Conservation (phyloP, 2,797 vertebrate species). For the Tadarida brasiliensis region DNA sequence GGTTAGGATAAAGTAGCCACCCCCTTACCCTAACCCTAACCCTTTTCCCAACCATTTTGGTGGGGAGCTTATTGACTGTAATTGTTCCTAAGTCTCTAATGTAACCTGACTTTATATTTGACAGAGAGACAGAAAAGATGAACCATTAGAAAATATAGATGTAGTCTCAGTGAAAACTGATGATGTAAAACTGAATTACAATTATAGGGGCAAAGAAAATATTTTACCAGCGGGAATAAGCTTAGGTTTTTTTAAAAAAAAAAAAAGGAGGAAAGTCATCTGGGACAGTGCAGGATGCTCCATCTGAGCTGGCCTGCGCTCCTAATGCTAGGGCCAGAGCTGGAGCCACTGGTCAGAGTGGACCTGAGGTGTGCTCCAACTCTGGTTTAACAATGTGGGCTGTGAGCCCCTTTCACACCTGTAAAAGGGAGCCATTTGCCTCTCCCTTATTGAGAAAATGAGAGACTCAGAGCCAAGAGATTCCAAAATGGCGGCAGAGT, state of each 20-base stretch:
- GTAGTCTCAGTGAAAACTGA: neutral
- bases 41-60: neutral
- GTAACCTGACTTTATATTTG: neutral
- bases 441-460: neutral
- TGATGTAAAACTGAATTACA: neutral
- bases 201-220: slow-evolving; percentile 19
- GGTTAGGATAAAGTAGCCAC: neutral
- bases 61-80: neutral
- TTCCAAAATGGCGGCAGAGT: too few relatives aligned
- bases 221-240: neutral
- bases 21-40: rapidly evolving
- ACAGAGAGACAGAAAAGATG: neutral
- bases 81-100: slow-evolving; percentile 21
- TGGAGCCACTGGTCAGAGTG: neutral
- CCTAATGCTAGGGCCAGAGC: neutral
- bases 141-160: neutral
- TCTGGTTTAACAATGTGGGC: neutral
- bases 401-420: neutral
- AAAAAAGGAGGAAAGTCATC: neutral
- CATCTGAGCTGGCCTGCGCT: neutral
- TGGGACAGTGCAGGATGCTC: neutral
- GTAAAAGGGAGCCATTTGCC: neutral
- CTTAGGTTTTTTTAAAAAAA: neutral
- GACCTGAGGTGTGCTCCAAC: neutral
- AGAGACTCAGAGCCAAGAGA: neutral